Percentiles rank a stretch among this genome's conserved stretches.
Evolutionary conservation across 1,140 invertebrate genomes (phyloP).

Genomic region (Cyclina sinensis): DNA sequence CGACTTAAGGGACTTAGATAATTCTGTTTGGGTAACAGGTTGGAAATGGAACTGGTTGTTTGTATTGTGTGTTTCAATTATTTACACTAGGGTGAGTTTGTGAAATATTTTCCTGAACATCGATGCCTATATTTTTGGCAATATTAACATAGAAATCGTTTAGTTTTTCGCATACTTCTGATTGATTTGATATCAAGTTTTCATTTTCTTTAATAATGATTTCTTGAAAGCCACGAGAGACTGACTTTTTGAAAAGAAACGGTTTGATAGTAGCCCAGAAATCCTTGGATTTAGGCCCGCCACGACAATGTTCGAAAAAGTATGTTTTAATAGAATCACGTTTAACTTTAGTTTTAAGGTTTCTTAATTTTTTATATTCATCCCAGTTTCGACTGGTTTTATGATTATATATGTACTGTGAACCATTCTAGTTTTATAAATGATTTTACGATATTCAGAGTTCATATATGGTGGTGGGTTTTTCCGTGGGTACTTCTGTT

Average conservation of each 20-base stretch:
- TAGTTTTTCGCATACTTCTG: no score
- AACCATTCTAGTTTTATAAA: not conserved
- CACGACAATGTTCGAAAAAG: conserved; percentile 19
- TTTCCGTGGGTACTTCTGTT: conserved; percentile 3
- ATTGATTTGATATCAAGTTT: no score
- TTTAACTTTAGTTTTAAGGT: conserved; percentile 1
- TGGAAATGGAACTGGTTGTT: no score
- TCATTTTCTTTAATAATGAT: not conserved
- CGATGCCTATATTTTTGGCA: no score
- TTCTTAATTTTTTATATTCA: not conserved
- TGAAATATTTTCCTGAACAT: no score
- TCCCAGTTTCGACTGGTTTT: conserved; percentile 24
- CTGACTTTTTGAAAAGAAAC: not conserved
- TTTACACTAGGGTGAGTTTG: no score
- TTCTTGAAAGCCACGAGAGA: not conserved
- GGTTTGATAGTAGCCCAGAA: conserved; percentile 38
- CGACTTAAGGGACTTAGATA: no score
- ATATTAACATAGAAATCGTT: no score
- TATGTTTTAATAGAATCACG: not conserved
- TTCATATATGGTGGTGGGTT: conserved; percentile 26
- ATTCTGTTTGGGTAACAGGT: no score
- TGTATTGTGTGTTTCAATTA: no score
- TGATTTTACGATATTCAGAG: not conserved
- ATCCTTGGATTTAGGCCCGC: conserved; percentile 35
- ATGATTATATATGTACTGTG: not conserved